phyloP scores from a whole-genome alignment of 2,113 vertebrate species.

The Nycticryphes semicollaris region DNA sequence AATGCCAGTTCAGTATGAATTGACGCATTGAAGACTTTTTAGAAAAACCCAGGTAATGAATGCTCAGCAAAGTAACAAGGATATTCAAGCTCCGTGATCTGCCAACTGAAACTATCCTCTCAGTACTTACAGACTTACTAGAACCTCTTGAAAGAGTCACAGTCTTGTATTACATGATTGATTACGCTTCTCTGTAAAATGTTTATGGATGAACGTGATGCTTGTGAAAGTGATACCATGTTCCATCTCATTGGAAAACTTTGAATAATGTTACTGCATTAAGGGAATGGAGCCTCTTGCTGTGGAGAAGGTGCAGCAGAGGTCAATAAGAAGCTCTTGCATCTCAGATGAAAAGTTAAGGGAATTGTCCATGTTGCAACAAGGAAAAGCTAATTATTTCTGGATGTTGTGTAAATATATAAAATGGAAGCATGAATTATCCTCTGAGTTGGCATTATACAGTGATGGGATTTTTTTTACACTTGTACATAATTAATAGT shows the following conservation, averaged over 20 bases:
- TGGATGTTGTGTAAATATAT: background rate
- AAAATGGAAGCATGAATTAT: background rate
- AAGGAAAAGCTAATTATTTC: background rate
- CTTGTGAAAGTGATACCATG: background rate
- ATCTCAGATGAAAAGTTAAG: background rate
- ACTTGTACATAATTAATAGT: background rate
- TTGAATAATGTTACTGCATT: background rate
- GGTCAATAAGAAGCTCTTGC: background rate
- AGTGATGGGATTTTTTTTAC: background rate
- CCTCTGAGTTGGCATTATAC: background rate
- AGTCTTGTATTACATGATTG: conserved; percentile 10
- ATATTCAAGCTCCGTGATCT: background rate
- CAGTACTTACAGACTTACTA: background rate
- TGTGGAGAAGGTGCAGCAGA: background rate
- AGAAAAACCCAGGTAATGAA: background rate
- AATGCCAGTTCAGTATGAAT: background rate
- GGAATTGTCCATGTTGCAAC: background rate
- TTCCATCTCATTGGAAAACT: conserved; percentile 1
- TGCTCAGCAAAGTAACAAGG: background rate
- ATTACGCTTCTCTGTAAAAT: conserved; percentile 12
- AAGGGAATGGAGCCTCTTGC: background rate
- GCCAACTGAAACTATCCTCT: background rate
- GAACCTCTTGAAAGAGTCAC: background rate
- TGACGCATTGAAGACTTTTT: background rate
- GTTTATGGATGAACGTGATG: background rate